Conservation (phyloP, 2,888 invertebrate genomes). For the Habroteleia sp. region DNA sequence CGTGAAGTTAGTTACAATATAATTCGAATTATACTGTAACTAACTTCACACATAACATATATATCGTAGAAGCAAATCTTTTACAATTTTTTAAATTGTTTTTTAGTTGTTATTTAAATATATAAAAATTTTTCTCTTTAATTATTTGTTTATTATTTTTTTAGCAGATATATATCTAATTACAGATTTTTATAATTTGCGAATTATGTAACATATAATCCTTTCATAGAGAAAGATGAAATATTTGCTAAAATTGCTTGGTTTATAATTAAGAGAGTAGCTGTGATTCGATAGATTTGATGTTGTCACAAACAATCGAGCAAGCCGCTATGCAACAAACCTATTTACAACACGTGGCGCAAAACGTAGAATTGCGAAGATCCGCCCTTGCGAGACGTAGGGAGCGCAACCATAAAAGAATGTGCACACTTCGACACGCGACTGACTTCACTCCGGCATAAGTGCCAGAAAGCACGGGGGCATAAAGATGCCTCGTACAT, state of each 20-base stretch:
- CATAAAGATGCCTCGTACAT: slow-evolving; percentile 54
- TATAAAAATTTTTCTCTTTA: too few relatives aligned
- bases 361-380: slow-evolving; percentile 70
- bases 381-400: slow-evolving; percentile 64
- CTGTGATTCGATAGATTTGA: slow-evolving; percentile 45
- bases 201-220: too few relatives aligned
- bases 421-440: slow-evolving; percentile 70
- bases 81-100: too few relatives aligned
- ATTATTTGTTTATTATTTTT: too few relatives aligned
- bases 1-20: too few relatives aligned
- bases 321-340: slow-evolving; percentile 75
- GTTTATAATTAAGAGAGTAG: slow-evolving; percentile 48
- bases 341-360: slow-evolving; percentile 78
- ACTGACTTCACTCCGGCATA: slow-evolving; percentile 55
- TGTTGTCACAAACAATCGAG: slow-evolving; percentile 68
- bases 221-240: slow-evolving; percentile 11
- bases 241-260: not conserved
- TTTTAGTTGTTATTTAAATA: too few relatives aligned
- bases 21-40: too few relatives aligned
- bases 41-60: too few relatives aligned
- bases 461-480: slow-evolving; percentile 61
- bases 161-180: too few relatives aligned
- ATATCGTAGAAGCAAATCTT: too few relatives aligned
- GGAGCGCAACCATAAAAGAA: slow-evolving; percentile 60
- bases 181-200: too few relatives aligned